phyloP scores from a whole-genome alignment of 2,113 vertebrate genomes.

The Thymallus thymallus region DNA sequence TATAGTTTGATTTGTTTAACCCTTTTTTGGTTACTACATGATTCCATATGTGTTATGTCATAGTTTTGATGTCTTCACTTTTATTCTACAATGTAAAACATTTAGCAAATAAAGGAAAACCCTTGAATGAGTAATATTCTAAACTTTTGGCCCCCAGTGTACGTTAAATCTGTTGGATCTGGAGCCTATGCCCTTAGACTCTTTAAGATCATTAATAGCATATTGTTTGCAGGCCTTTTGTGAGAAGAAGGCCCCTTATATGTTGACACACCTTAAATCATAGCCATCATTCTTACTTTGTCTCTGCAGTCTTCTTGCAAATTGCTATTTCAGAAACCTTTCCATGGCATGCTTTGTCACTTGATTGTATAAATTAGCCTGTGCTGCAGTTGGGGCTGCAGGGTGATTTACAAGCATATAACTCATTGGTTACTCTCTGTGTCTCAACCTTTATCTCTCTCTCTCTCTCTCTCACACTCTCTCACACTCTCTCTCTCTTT shows the following conservation, averaged over 20 bases:
- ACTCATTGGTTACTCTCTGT: not conserved
- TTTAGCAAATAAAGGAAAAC: no score
- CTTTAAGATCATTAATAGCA: not conserved
- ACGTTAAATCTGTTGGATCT: no score
- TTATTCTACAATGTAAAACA: no score
- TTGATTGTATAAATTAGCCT: constrained; percentile 15
- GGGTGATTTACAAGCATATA: constrained; percentile 3
- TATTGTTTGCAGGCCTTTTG: not conserved
- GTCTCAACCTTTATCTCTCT: not conserved
- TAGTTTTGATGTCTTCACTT: no score
- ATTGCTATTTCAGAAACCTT: constrained; percentile 10
- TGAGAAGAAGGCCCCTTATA: not conserved
- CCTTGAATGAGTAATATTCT: no score
- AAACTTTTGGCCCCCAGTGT: no score
- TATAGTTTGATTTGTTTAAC: no score
- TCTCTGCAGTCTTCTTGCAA: not conserved
- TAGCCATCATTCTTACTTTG: constrained; percentile 7
- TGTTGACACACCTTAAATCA: constrained; percentile 8
- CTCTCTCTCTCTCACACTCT: not conserved
- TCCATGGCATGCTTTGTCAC: not conserved
- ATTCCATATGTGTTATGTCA: no score
- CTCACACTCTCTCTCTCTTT: not conserved
- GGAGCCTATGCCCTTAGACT: no score
- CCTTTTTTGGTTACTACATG: no score
- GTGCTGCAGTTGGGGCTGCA: not conserved